phyloP scores from a whole-genome alignment of 2,113 vertebrate genomes.

The Triplophysa dalaica region DNA sequence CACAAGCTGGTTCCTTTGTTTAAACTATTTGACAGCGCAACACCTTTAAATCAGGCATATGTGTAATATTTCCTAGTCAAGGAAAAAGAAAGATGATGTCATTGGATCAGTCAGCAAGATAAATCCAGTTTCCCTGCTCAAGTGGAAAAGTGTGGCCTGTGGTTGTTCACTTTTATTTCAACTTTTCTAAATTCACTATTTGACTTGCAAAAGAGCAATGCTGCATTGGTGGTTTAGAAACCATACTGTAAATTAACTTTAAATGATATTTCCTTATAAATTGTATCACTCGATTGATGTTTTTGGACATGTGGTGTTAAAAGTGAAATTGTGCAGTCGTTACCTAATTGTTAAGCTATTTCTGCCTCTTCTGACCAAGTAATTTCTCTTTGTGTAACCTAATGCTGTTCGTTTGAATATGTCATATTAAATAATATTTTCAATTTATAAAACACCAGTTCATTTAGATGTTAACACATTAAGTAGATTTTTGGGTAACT shows the following conservation, averaged over 20 bases:
- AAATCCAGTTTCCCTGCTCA: conserved; percentile 19
- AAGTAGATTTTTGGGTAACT: too few relatives aligned
- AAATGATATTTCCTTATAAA: background rate
- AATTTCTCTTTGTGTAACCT: too few relatives aligned
- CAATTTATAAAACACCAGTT: too few relatives aligned
- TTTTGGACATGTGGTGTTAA: background rate
- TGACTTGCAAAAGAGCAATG: background rate
- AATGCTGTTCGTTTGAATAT: too few relatives aligned
- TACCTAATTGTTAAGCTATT: background rate
- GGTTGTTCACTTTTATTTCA: conserved; percentile 13
- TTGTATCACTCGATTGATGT: background rate
- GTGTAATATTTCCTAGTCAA: conserved; percentile 23
- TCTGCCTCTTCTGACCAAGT: too few relatives aligned
- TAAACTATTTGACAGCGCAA: conserved; percentile 10
- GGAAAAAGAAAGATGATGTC: conserved; percentile 28
- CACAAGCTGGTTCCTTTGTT: background rate
- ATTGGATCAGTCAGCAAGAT: conserved; percentile 21
- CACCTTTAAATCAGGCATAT: conserved; percentile 4
- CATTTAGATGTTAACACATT: too few relatives aligned
- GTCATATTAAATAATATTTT: too few relatives aligned
- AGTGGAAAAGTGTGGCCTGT: conserved; percentile 30
- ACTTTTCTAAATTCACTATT: background rate
- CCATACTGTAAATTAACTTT: background rate
- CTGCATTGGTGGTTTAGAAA: background rate
- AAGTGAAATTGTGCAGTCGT: background rate